Evolutionary conservation across 1,140 invertebrate species (phyloP).

Genomic region (Drosophila parabipectinata): DNA sequence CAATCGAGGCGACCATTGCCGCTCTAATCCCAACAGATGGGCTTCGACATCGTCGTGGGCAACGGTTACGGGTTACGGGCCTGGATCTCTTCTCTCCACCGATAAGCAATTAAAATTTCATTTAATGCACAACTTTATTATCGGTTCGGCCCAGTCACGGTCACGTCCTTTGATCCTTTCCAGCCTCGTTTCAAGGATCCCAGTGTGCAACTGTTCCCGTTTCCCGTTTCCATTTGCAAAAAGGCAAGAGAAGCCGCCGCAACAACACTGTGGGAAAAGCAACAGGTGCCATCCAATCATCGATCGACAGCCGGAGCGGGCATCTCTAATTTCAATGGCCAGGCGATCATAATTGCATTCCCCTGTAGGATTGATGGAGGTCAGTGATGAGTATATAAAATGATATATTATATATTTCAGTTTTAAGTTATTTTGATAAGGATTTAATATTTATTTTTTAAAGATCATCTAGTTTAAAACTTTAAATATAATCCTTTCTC

Average conservation of each 20-base stretch:
- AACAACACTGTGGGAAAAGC: conserved; percentile 71
- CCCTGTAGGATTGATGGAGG: conserved; percentile 30
- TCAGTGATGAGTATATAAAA: conserved; percentile 21
- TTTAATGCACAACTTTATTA: conserved; percentile 80
- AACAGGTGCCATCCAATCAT: conserved; percentile 63
- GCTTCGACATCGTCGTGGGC: conserved; percentile 11
- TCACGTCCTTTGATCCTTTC: conserved; percentile 73
- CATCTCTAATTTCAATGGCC: conserved; percentile 63
- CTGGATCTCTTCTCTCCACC: conserved; percentile 50
- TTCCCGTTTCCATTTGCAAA: conserved; percentile 29
- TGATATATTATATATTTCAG: background rate
- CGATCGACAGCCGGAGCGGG: conserved; percentile 2
- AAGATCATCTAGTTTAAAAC: background rate
- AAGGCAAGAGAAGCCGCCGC: conserved; percentile 14
- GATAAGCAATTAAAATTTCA: conserved; percentile 81
- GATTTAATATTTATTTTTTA: background rate
- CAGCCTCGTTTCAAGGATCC: conserved; percentile 17
- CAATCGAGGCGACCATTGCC: conserved; percentile 58
- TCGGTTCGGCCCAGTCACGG: conserved; percentile 61
- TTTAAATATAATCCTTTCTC: background rate
- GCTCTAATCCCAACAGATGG: conserved; percentile 74
- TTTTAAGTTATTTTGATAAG: background rate
- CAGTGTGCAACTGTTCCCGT: conserved; percentile 29
- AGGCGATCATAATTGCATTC: conserved; percentile 51
- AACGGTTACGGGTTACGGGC: background rate